Base-by-base conservation (phyloP, 2,797 vertebrate genomes). In the Ceryle rudis region DNA sequence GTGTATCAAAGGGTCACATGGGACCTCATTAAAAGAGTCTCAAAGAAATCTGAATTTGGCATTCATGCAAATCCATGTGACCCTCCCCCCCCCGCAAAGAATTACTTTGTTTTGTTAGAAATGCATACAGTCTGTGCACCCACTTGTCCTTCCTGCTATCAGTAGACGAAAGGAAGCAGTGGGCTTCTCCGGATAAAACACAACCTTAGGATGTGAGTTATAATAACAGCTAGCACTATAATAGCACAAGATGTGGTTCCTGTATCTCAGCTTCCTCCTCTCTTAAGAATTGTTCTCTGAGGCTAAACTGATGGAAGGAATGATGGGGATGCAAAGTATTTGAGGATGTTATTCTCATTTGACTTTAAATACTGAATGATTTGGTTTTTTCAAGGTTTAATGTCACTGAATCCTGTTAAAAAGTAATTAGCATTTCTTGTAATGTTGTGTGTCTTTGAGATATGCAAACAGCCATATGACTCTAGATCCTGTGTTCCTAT, bases 31-130 rank as follows among this genome's bases (percentile, higher is more conserved):
- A 87, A 62, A 67, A 69, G 41, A 57, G 4, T 86, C 37, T 85
- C 29, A 82, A 20, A 73, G 65, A 94, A 80, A 81, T 81, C 15
- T 55, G 55, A 73, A 70, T 55, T 62, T 80, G 39, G 14, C 10
- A 3, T 91, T 83, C 11, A 25, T 79, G 51, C 79, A 81, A 90
- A 79, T 93, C 49, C 29, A 20, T 58, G 46, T 91, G 47, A 83
- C 10, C 14, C 37, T 9, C 39, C 14, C 41, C 41, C 23, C 26
- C 15, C 26, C 46, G 44, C 23, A 81, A 83, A 44, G 44, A 64
- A 66, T 61, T 71, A 22, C 69, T 94, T 74, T 93, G 9, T 86
- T 92, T 82, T 78, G 13, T 83, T 72, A 84, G 35, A 81, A 93
- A 79, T 44, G 14, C 11, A 49, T 71, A 31, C 44, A 61, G 1